Evolutionary conservation across 37 sponge, comb jelly and placozoan species (phyloP).

Genomic region (Chondrosia reniformis): DNA sequence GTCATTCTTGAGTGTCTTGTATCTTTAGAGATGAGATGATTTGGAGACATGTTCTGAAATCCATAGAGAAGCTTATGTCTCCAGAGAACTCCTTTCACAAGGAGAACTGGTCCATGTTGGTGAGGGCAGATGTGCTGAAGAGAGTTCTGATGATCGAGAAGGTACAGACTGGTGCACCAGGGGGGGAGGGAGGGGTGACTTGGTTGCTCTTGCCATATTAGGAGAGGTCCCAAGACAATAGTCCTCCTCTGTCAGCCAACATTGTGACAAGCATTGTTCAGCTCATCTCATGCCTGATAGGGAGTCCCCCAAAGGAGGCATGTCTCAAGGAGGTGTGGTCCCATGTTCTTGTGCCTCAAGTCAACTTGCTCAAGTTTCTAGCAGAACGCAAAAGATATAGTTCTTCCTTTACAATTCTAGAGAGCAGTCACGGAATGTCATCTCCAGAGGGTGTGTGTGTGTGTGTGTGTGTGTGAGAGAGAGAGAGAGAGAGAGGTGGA

Average conservation of each 20-base stretch:
- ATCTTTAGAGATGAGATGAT: too few species aligned
- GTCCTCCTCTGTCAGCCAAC: constrained; percentile 41
- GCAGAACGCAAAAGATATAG: constrained; percentile 26
- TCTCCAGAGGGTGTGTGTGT: too few species aligned
- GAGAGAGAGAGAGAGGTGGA: too few species aligned
- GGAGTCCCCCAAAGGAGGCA: constrained; percentile 42
- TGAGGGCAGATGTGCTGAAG: constrained; percentile 29
- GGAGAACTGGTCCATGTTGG: constrained; percentile 29
- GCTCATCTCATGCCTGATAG: constrained; percentile 45
- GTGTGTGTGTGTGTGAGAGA: too few species aligned
- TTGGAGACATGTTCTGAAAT: constrained; percentile 43
- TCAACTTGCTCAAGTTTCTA: constrained; percentile 60
- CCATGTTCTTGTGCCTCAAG: constrained; percentile 63
- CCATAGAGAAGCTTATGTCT: constrained; percentile 44
- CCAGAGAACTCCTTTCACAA: not conserved
- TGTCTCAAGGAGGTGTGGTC: constrained; percentile 54
- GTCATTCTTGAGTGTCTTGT: too few species aligned
- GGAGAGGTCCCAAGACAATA: constrained; percentile 57
- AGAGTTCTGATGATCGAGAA: constrained; percentile 64
- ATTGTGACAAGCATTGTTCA: constrained; percentile 43
- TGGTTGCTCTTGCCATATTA: not conserved
- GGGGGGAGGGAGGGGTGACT: too few species aligned
- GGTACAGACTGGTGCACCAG: too few species aligned
- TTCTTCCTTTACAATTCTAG: constrained; percentile 34
- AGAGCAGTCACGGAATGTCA: too few species aligned